phyloP scores from a whole-genome alignment of 1,140 invertebrate species.

The Rhyacophila brunnea region DNA sequence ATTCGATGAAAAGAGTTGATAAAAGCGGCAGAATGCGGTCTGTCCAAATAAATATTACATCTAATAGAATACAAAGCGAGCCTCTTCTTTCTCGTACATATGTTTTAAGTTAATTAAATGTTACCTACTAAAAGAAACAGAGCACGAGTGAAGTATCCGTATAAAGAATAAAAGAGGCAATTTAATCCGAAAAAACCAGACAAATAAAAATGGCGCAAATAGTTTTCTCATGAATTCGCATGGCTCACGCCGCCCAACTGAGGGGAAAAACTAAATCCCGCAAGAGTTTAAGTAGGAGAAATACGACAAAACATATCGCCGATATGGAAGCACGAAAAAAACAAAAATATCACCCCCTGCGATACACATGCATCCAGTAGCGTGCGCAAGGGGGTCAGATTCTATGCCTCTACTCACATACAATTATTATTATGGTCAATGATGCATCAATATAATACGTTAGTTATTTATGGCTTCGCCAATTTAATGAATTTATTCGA shows the following conservation, averaged over 20 bases:
- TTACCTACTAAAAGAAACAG: slow-evolving; percentile 31
- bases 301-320: slow-evolving; percentile 1
- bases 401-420: no score
- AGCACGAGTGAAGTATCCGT: slow-evolving; percentile 19
- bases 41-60: slow-evolving; percentile 31
- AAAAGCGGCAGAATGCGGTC: slow-evolving; percentile 25
- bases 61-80: slow-evolving; percentile 24
- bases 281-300: slow-evolving; percentile 12
- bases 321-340: slow-evolving; percentile 12
- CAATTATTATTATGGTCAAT: no score
- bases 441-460: no score
- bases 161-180: slow-evolving; percentile 34
- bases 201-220: slow-evolving; percentile 31
- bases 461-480: no score
- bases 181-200: slow-evolving; percentile 34
- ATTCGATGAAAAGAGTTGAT: slow-evolving; percentile 21
- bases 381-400: no score
- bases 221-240: slow-evolving; percentile 31
- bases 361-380: slow-evolving; percentile 10
- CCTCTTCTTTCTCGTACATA: slow-evolving; percentile 30
- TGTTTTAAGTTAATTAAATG: slow-evolving; percentile 36
- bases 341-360: slow-evolving; percentile 13
- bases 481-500: no score
- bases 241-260: slow-evolving; percentile 5
- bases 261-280: slow-evolving; percentile 16